These are phyloP conservation scores for Musca domestica DNA, from an alignment of 1,140 invertebrate species.

Conservation along the genomic window DNA sequence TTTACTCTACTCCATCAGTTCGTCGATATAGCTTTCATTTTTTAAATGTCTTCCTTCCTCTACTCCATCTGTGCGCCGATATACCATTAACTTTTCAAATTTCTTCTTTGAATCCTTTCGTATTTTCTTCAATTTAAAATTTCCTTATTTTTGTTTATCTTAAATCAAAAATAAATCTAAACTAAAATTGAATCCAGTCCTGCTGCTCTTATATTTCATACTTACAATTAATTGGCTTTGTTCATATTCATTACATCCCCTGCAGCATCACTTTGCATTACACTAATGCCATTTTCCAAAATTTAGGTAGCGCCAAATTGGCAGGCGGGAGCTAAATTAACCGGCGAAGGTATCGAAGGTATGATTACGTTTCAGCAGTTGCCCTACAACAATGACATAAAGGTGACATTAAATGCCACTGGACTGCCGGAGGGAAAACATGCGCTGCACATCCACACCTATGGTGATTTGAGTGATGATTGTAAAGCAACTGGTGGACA, in stretches of 20 bases:
- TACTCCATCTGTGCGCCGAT: too few relatives aligned
- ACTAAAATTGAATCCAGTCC: neutral
- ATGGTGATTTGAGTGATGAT: slow-evolving; percentile 67
- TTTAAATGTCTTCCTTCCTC: too few relatives aligned
- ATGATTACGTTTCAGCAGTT: slow-evolving; percentile 47
- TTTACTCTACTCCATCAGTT: too few relatives aligned
- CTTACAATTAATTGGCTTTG: neutral
- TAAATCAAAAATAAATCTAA: too few relatives aligned
- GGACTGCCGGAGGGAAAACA: slow-evolving; percentile 64
- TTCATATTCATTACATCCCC: neutral
- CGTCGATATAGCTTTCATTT: too few relatives aligned
- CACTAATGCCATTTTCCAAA: neutral
- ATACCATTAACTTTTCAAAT: too few relatives aligned
- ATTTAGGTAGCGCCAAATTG: slow-evolving; percentile 37
- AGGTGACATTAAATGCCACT: slow-evolving; percentile 59
- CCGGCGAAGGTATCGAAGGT: slow-evolving; percentile 40
- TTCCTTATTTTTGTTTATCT: too few relatives aligned
- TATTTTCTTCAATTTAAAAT: too few relatives aligned
- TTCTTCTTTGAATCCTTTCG: too few relatives aligned
- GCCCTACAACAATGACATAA: slow-evolving; percentile 52
- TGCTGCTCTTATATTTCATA: neutral
- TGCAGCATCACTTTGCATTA: neutral
- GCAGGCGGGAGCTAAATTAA: slow-evolving; percentile 40
- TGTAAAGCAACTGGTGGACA: slow-evolving; percentile 57
- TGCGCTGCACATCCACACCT: slow-evolving; percentile 75